Base-by-base conservation (phyloP, 2,888 invertebrate species). In the Neoaliturus tenellus region DNA sequence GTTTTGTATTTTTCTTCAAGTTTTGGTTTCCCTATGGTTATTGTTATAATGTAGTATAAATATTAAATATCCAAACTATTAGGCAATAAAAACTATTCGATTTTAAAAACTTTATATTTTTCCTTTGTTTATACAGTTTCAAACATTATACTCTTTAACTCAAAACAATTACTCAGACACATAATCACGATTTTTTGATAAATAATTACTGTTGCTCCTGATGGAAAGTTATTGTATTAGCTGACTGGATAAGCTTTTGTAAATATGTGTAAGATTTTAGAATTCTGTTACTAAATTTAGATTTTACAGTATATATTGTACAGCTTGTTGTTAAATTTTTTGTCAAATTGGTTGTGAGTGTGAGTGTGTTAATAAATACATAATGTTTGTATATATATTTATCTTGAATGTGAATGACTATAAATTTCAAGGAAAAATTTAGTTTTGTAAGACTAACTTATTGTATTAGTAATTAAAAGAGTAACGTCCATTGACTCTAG, bases 311-410 rank as follows among this genome's bases (percentile, higher is more conserved):
- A 55, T 23, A 23, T 55, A 23, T 23, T 62, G 62, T 62, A 62
- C 62, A 62, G 62, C 31, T 62, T 62, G 62, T 62, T 62, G 28
- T 28, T 62, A 55, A 28, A 62, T 23, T 62, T 28, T 20, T 31
- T 62, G 14, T 6, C 4, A 17, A 55, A 31, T n/a, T n/a, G 62
- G 25, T 62, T 62, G 62, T 62, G 62, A 62, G 25, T 1, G 25
- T 28, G 62, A 17, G 17, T 28, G 28, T 62, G 28, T 28, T 62
- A 20, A 14, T 25, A 23, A 23, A 62, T 8, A 2, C 17, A 55
- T 55, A 62, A 28, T 62, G 14, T 28, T 62, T 51, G 51, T 55
- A 28, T 4, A 17, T 20, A 10, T 4, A 8, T 20, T 28, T 31
- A 62, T 8, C 2, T 28, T 8, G 31, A 12, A 23, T 31, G 62